A percentile compares a stretch with the other conserved stretches of the same genome.
Evolutionary conservation across 1,140 invertebrate genomes (phyloP).

Genomic region (Bombus confusus): DNA sequence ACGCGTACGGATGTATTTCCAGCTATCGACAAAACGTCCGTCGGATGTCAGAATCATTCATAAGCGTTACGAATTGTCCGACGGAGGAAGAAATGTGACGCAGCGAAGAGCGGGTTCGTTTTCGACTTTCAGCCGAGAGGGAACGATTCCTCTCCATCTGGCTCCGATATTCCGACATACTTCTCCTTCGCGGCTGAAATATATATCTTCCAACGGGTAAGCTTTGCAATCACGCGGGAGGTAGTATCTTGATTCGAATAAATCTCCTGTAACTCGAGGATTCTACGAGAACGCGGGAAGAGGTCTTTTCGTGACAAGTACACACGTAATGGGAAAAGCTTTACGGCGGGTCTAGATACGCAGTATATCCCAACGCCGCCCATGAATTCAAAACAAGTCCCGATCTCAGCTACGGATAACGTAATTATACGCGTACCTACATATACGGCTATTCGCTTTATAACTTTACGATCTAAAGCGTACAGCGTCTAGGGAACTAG

Average conservation of each 20-base stretch:
- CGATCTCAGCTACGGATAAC: conserved; percentile 41
- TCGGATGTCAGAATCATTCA: conserved; percentile 25
- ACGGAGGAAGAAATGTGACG: conserved; percentile 1
- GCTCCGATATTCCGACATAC: conserved; percentile 54
- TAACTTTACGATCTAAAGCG: conserved; percentile 27
- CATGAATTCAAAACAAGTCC: conserved; percentile 66
- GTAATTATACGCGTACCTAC: conserved; percentile 56
- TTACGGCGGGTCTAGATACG: conserved; percentile 47
- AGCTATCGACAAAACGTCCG: conserved; percentile 11
- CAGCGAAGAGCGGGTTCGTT: conserved; percentile 35
- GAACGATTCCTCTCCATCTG: conserved; percentile 29
- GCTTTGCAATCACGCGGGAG: conserved; percentile 66
- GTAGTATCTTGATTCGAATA: conserved; percentile 73
- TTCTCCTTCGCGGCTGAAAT: conserved; percentile 68
- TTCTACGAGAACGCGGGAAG: conserved; percentile 35
- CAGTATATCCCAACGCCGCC: conserved; percentile 43
- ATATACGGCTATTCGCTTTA: conserved; percentile 37
- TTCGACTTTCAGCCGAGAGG: conserved; percentile 1
- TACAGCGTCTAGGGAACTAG: neutral
- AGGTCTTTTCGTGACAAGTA: conserved; percentile 64
- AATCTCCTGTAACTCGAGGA: conserved; percentile 70
- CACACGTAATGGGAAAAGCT: conserved; percentile 64
- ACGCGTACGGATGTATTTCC: neutral
- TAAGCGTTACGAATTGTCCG: conserved; percentile 30
- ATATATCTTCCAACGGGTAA: conserved; percentile 61